Evolutionary conservation across 2,888 invertebrate species (phyloP).

Genomic region (Drosophila eohydei): DNA sequence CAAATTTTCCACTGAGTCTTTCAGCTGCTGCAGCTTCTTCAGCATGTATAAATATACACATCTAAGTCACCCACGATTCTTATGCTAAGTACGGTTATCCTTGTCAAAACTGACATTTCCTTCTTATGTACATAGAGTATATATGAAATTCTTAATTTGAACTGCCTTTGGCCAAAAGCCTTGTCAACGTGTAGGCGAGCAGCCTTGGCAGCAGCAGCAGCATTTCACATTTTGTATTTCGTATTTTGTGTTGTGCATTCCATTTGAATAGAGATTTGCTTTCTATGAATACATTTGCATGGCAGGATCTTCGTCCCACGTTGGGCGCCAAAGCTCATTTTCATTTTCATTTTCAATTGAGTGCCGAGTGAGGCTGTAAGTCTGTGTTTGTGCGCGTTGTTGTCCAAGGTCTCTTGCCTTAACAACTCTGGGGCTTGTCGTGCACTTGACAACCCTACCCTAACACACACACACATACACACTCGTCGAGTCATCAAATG

Average conservation of each 20-base stretch:
- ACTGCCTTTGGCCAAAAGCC: slow-evolving; percentile 29
- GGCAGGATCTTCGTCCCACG: slow-evolving; percentile 14
- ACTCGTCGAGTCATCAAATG: slow-evolving; percentile 36
- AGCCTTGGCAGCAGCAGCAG: slow-evolving; percentile 21
- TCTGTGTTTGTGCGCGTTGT: background rate
- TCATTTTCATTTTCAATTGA: slow-evolving; percentile 58
- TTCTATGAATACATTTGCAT: slow-evolving; percentile 39
- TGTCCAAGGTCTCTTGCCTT: slow-evolving; percentile 57
- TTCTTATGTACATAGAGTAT: background rate
- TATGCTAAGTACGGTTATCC: slow-evolving; percentile 17
- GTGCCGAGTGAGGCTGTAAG: slow-evolving; percentile 24
- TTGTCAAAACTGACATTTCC: slow-evolving; percentile 26
- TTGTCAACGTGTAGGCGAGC: slow-evolving; percentile 14
- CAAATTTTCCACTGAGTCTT: background rate
- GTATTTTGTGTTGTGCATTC: slow-evolving; percentile 11
- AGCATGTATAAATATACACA: background rate
- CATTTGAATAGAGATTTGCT: slow-evolving; percentile 32
- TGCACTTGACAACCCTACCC: slow-evolving; percentile 42
- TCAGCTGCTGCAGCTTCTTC: background rate
- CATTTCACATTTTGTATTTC: slow-evolving; percentile 5
- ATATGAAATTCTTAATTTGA: slow-evolving; percentile 5
- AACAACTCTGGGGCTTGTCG: slow-evolving; percentile 47
- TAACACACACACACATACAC: slow-evolving; percentile 14
- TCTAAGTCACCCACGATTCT: background rate
- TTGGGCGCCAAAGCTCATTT: slow-evolving; percentile 32